These are phyloP conservation scores for Paedocypris sp. DNA, from an alignment of 2,113 vertebrate genomes.

Conservation along the genomic window DNA sequence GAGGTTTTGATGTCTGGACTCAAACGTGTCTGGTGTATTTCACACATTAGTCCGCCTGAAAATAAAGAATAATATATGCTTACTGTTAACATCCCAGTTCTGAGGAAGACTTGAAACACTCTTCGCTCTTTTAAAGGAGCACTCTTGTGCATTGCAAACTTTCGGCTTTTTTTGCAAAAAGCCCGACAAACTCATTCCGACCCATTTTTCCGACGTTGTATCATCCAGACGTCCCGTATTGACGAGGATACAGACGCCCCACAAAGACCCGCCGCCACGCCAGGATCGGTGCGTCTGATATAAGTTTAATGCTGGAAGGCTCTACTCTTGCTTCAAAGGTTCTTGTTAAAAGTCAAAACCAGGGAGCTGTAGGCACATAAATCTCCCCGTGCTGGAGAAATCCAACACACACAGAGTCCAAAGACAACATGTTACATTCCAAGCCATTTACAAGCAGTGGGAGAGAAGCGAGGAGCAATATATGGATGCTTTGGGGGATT, in stretches of 20 bases:
- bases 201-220: conserved; percentile 17
- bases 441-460: conserved; percentile 49
- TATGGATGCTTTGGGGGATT: conserved; percentile 64
- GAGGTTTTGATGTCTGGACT: conserved; percentile 32
- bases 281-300: conserved; percentile 50
- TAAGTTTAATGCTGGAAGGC: conserved; percentile 46
- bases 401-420: conserved; percentile 42
- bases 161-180: not conserved
- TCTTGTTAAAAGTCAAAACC: conserved; percentile 40
- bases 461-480: conserved; percentile 55
- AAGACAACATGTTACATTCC: conserved; percentile 61
- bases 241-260: conserved; percentile 16
- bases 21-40: conserved; percentile 29
- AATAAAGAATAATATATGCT: conserved; percentile 41
- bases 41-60: conserved; percentile 21
- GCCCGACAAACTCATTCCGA: conserved; percentile 11
- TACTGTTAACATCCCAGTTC: conserved; percentile 36
- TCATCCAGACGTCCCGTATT: conserved; percentile 12
- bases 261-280: conserved; percentile 39
- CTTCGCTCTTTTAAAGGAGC: conserved; percentile 15
- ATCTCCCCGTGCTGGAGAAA: conserved; percentile 49
- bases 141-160: not conserved
- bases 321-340: conserved; percentile 48
- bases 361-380: conserved; percentile 51
- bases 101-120: conserved; percentile 40